A percentile compares a stretch with the other conserved stretches of the same genome.
Conservation (phyloP, 2,888 invertebrate genomes). For the Endotricha flammealis region DNA sequence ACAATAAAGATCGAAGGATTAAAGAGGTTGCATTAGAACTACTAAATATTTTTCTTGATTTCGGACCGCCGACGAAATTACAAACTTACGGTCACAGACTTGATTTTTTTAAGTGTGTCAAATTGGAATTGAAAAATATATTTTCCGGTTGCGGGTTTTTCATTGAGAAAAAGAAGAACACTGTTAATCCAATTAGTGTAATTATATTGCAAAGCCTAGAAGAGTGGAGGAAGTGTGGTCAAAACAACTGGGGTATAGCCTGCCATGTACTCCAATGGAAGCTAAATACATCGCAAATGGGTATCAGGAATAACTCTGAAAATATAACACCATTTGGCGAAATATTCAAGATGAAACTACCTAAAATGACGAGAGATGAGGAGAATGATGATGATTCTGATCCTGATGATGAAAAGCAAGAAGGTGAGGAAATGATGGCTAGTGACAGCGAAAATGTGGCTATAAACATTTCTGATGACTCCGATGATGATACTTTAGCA, state of each 20-base stretch:
- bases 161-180: neutral
- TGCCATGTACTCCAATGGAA: constrained; percentile 17
- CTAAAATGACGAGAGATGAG: no score
- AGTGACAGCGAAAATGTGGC: no score
- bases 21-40: constrained; percentile 12
- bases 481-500: no score
- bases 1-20: neutral
- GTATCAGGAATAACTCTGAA: neutral
- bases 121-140: neutral
- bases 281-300: constrained; percentile 7
- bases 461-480: no score
- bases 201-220: neutral
- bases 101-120: neutral
- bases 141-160: neutral
- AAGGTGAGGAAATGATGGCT: no score
- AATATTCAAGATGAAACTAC: neutral
- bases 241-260: constrained; percentile 11
- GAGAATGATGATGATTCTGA: neutral
- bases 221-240: constrained; percentile 5
- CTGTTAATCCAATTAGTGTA: no score
- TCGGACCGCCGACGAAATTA: constrained; percentile 9
- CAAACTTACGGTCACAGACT: neutral
- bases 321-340: neutral
- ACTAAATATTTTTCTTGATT: constrained; percentile 14
- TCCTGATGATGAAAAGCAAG: no score